Evolutionary conservation across 2,797 vertebrate genomes (phyloP).

Genomic region (Cynopterus sphinx): DNA sequence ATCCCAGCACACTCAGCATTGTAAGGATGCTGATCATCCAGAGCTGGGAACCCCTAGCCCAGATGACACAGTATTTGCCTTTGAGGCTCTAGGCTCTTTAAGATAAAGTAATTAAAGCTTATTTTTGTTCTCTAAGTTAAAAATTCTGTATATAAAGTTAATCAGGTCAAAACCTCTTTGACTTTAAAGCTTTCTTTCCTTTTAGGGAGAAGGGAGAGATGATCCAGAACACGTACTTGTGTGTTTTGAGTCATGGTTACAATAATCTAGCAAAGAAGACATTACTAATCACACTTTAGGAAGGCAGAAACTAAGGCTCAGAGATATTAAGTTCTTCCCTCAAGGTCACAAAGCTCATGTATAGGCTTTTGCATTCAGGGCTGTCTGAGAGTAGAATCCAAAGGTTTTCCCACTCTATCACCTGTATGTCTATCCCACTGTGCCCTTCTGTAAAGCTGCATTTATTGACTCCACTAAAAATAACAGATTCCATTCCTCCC

Average conservation of each 20-base stretch:
- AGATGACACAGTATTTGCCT: background rate
- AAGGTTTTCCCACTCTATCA: background rate
- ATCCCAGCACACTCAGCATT: background rate
- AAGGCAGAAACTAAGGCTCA: background rate
- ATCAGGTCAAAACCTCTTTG: constrained; percentile 3
- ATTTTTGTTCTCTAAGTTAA: constrained; percentile 1
- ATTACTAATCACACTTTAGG: background rate
- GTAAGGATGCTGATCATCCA: background rate
- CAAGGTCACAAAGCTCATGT: background rate
- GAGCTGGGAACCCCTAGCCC: background rate
- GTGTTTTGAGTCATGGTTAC: background rate
- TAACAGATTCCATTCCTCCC: background rate
- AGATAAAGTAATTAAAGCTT: background rate
- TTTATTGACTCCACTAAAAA: background rate
- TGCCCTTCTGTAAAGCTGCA: background rate
- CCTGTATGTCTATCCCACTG: background rate
- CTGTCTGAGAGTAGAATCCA: background rate
- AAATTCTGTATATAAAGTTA: background rate
- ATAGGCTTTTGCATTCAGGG: background rate
- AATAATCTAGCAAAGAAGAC: background rate
- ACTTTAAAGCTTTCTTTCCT: constrained; percentile 37
- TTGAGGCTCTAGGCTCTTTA: background rate
- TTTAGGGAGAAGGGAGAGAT: background rate
- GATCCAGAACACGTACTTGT: background rate
- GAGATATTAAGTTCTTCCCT: background rate